Evolutionary conservation across 2,113 vertebrate species (phyloP).

Genomic region (Sylvia atricapilla): DNA sequence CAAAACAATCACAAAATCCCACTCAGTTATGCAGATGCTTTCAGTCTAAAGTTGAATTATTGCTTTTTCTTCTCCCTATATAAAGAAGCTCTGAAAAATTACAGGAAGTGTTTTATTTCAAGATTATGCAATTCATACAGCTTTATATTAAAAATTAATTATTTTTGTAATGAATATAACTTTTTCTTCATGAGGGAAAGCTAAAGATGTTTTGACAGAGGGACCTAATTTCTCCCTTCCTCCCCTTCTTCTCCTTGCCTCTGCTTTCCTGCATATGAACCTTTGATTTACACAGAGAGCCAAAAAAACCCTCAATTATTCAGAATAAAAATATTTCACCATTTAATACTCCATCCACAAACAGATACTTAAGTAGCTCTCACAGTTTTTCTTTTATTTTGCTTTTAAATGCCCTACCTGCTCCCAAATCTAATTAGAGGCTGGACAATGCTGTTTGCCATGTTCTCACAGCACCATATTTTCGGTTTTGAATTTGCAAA

Average conservation of each 20-base stretch:
- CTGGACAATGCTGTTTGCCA: background rate
- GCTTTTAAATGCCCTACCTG: background rate
- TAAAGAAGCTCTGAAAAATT: background rate
- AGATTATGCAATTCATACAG: background rate
- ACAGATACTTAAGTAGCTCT: background rate
- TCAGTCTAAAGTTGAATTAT: background rate
- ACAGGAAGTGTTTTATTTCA: background rate
- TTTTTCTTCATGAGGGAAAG: background rate
- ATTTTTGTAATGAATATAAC: background rate
- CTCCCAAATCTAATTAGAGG: background rate
- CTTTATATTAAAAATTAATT: background rate
- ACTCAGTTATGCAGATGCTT: background rate
- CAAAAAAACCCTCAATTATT: background rate
- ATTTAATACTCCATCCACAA: background rate
- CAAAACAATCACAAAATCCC: background rate
- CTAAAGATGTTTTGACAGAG: slow-evolving; percentile 8
- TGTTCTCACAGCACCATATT: background rate
- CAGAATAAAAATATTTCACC: background rate
- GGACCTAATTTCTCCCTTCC: slow-evolving; percentile 14
- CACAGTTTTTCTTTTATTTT: background rate
- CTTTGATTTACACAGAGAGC: background rate
- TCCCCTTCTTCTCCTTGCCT: background rate
- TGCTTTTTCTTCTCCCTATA: background rate
- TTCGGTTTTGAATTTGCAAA: background rate
- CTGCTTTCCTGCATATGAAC: background rate